phyloP scores from a whole-genome alignment of 2,113 vertebrate species.

The Delphinapterus leucas region DNA sequence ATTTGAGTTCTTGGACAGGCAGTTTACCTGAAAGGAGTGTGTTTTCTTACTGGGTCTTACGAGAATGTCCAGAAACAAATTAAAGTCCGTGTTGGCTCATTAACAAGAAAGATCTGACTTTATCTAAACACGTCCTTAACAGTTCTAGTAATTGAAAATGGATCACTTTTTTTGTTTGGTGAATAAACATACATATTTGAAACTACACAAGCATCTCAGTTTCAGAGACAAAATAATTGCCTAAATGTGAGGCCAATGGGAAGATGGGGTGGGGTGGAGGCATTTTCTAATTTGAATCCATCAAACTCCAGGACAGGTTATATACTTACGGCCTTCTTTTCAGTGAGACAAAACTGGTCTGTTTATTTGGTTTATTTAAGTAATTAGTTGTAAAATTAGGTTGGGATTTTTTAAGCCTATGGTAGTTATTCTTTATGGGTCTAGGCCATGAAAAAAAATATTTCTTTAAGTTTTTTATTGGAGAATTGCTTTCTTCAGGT shows the following conservation, averaged over 20 bases:
- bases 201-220: conserved; percentile 32
- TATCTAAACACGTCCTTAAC: background rate
- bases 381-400: conserved; percentile 81
- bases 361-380: conserved; percentile 75
- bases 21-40: background rate
- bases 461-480: conserved; percentile 82
- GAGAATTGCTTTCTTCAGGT: conserved; percentile 83
- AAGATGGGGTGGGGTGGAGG: background rate
- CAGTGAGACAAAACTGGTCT: conserved; percentile 72
- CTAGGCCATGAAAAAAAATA: conserved; percentile 83
- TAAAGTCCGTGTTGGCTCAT: background rate
- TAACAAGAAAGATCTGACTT: conserved; percentile 6
- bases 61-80: background rate
- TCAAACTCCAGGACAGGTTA: background rate
- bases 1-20: background rate
- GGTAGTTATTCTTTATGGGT: conserved; percentile 83
- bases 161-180: background rate
- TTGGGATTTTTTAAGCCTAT: conserved; percentile 65
- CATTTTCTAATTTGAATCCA: conserved; percentile 33
- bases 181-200: background rate
- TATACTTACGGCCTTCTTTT: conserved; percentile 72
- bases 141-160: background rate
- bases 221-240: conserved; percentile 64
- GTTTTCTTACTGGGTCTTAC: background rate
- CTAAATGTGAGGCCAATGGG: background rate